Percentiles rank a stretch among this genome's conserved stretches.
phyloP scores from a whole-genome alignment of 2,113 vertebrate species.

The Pagrus major region DNA sequence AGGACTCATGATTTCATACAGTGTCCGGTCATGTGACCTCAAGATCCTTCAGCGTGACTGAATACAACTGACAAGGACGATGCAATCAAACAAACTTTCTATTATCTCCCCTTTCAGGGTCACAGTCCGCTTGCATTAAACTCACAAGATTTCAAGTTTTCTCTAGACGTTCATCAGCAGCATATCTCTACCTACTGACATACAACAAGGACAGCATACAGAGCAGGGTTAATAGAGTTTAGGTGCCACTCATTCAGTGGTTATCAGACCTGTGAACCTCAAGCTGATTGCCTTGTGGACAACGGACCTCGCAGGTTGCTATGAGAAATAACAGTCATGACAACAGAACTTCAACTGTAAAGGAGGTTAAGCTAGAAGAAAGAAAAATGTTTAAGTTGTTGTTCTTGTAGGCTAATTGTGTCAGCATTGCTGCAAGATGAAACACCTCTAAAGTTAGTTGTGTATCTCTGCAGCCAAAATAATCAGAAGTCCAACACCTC shows the following conservation, averaged over 20 bases:
- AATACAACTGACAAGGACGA: background rate
- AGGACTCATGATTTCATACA: slow-evolving; percentile 3
- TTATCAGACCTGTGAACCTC: slow-evolving; percentile 42
- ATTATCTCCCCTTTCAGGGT: slow-evolving; percentile 14
- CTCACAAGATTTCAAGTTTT: slow-evolving; percentile 15
- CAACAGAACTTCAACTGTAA: background rate
- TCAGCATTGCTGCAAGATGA: too few species aligned
- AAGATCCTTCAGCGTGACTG: background rate
- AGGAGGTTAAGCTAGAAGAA: too few species aligned
- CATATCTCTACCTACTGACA: background rate
- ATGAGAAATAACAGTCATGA: background rate
- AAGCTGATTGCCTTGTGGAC: slow-evolving; percentile 13
- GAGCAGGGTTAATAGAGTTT: slow-evolving; percentile 61
- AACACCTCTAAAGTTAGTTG: too few species aligned
- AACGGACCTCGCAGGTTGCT: background rate
- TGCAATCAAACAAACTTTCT: slow-evolving; percentile 37
- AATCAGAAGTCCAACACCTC: too few species aligned
- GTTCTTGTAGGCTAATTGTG: too few species aligned
- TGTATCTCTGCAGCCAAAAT: too few species aligned
- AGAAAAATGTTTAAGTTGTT: too few species aligned
- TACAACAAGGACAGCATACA: slow-evolving; percentile 9
- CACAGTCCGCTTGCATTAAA: slow-evolving; percentile 21
- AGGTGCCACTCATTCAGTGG: slow-evolving; percentile 40
- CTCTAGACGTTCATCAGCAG: slow-evolving; percentile 7
- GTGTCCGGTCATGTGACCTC: slow-evolving; percentile 2